Conservation (phyloP, 1,140 invertebrate species). For the Magallana gigas region DNA sequence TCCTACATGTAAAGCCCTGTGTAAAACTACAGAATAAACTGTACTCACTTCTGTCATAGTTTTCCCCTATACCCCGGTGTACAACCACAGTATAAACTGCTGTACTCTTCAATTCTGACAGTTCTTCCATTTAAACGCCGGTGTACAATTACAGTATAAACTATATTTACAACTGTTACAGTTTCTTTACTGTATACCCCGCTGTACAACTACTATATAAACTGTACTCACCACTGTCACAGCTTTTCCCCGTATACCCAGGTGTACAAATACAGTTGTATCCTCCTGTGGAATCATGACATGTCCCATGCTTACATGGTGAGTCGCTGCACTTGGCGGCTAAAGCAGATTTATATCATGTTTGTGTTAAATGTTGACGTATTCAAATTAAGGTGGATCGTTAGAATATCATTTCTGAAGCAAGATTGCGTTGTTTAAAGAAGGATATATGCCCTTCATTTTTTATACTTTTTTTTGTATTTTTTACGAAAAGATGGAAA, state of each 20-base stretch:
- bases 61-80: too few relatives aligned
- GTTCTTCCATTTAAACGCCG: too few relatives aligned
- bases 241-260: background rate
- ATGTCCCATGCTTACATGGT: background rate
- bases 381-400: too few relatives aligned
- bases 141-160: background rate
- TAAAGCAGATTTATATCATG: background rate
- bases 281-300: background rate
- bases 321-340: background rate
- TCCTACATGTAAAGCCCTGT: too few relatives aligned
- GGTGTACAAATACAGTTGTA: background rate
- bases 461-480: too few relatives aligned
- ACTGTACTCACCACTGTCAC: background rate
- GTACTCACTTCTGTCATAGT: too few relatives aligned
- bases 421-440: too few relatives aligned
- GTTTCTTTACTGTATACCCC: background rate
- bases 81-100: background rate
- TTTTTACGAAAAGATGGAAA: too few relatives aligned
- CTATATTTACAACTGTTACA: background rate
- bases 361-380: too few relatives aligned
- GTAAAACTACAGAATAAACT: too few relatives aligned
- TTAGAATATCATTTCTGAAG: too few relatives aligned
- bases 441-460: too few relatives aligned
- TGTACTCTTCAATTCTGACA: background rate
- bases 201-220: background rate